Base-by-base conservation (phyloP, 2,797 vertebrate species). In the Aphelocoma californica region DNA sequence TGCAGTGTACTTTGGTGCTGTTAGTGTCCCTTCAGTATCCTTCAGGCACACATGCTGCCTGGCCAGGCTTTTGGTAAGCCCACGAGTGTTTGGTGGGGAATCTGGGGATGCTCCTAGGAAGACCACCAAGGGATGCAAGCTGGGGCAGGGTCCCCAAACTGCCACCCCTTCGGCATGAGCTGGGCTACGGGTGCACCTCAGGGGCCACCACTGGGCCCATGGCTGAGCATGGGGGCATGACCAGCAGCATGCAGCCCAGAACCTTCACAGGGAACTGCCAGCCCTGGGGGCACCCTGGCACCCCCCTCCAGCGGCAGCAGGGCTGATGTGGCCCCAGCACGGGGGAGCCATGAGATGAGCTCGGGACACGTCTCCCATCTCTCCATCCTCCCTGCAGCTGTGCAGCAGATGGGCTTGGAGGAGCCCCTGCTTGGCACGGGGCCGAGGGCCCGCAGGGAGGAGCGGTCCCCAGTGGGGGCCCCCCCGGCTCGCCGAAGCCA, bases 151-250 rank as follows among this genome's bases (percentile, higher is more conserved):
- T 65, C 29, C 21, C 21, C 51, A 38, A 3, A 26, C 45, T 69
- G 56, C 18, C 16, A 26, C 3, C 36, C 24, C 18, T 44, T 40
- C 31, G 47, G 31, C 66, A 44, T 4, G 10, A 64, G 12, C 18
- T 32, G 54, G 18, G 16, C 5, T 34, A n/a, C 0, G 3, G 26
- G 9, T 25, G 34, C 6, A 44, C 16, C 21, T 28, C 51, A 45
- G 23, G 11, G 21, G 10, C 12, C 44, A 66, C 5, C 25, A 15
- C 10, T 17, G 20, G 23, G 4, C 9, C 14, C 0, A 0, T 6
- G 7, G 14, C 20, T 4, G 2, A 72, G 18, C 0, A 0, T 1
- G 2, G 21, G 13, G 32, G 7, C 19, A 73, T 1, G 0, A 34
- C 21, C 7, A 32, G 34, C 24, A 79, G 18, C n/a, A 31, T 6